Evolutionary conservation across 2,888 invertebrate genomes (phyloP), one percentile per base, ranked within the genome.

Genomic region (Trilocha varians): DNA sequence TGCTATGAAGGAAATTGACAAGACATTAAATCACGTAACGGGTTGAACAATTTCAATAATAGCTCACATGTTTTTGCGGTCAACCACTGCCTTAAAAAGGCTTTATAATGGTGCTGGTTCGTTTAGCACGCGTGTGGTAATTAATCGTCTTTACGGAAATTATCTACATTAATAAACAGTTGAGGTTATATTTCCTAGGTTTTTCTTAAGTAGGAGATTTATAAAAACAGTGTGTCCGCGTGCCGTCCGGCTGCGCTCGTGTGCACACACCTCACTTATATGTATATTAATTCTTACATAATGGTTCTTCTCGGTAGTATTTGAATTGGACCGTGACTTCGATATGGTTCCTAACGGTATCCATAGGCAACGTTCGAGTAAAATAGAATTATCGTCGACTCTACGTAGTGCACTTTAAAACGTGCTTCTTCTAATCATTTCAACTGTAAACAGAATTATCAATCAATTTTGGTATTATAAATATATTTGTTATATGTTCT

Each of bases 141-240:
- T 77, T 74, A 78, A 65, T 57, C 54, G 59, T 63, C 60, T 53
- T 75, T 62, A 62, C 79, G 83, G 85, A 83, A 84, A 80, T 79
- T 70, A 79, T 55, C 64, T 71, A 64, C 73, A 75, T 75, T 72
- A 63, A 61, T 65, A 62, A 62, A 56, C 51, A 59, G 65, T 59
- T 59, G 45, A 44, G 57, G 59, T 50, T 48, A 43, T 48, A 65
- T 62, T 84, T 84, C 80, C 83, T 79, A 55, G 68, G 71, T 80
- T 82, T 84, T 82, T 80, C 62, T 44, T 42, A 55, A 49, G 56
- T 57, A 57, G 50, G 47, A 54, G 55, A 59, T 47, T 51, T 57
- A 52, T 48, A 44, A 34, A 34, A 34, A 50, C 48, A 52, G 50
- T 42, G 45, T 45, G 46, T 50, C 67, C 61, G 75, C 78, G 75